phyloP scores from a whole-genome alignment of 2,113 vertebrate species.

The Prolemur simus region DNA sequence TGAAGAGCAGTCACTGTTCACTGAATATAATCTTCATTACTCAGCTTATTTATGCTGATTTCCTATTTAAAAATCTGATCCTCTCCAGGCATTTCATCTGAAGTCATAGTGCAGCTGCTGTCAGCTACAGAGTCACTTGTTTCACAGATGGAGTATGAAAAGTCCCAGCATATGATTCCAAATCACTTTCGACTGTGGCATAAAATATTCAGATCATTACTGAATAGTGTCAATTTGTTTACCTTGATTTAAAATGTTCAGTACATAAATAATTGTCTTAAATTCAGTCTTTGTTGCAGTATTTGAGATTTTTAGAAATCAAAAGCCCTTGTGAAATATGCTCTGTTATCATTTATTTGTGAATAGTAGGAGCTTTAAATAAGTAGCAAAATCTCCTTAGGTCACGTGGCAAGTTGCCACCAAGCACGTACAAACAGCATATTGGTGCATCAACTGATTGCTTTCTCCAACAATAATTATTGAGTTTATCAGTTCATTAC shows the following conservation, averaged over 20 bases:
- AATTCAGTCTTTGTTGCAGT: background rate
- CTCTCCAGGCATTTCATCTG: background rate
- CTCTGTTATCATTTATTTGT: background rate
- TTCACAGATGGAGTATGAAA: background rate
- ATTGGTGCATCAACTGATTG: background rate
- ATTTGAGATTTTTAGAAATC: background rate
- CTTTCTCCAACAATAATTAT: background rate
- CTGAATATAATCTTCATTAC: background rate
- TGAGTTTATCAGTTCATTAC: background rate
- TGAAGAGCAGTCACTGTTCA: background rate
- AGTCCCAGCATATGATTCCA: background rate
- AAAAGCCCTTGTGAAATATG: background rate
- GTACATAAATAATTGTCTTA: background rate
- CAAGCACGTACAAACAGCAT: background rate
- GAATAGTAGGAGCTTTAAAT: background rate
- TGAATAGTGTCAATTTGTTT: background rate
- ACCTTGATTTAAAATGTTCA: conserved; percentile 1
- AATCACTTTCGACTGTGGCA: background rate
- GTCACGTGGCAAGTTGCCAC: background rate
- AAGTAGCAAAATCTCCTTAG: background rate
- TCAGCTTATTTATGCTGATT: background rate
- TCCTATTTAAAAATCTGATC: background rate
- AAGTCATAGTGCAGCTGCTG: background rate
- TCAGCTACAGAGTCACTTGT: background rate
- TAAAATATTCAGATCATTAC: background rate